Evolutionary conservation across 2,888 invertebrate species (phyloP), one percentile per base, ranked within the genome.

Genomic region (Apamea anceps): DNA sequence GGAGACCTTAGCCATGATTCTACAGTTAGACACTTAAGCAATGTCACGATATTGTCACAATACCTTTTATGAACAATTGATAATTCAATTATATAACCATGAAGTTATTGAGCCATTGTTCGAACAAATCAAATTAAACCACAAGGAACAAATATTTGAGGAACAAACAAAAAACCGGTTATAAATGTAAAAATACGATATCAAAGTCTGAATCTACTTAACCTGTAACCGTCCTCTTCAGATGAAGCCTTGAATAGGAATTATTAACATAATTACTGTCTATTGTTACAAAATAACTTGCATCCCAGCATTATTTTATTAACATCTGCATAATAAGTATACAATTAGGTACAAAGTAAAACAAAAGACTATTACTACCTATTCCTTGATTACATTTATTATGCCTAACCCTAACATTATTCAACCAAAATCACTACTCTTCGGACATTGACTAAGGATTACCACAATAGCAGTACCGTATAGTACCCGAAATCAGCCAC

Each of bases 1-100:
- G 54, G 18, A 66, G 87, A 86, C 87, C 87, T 86, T 82, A 88
- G 68, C 80, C 78, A 85, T 88, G 85, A 82, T 67, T 75, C 51
- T 66, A 66, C 70, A 73, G 82, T 85, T 80, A 79, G 32, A 72
- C 37, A 84, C 70, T n/a, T 51, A 28, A 68, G 65, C 73, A 83
- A 88, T 83, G 76, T n/a, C 79, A 72, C 28, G 71, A 67, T 70
- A 81, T 60, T 67, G n/a, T 54, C 25, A 68, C 62, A 74, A 48
- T 73, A n/a, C 70, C 65, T 75, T 75, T n/a, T 73, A 62, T 15
- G 54, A 72, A 79, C 62, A 54, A 78, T 57, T 54, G 62, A 21
- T 85, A 85, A 79, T 76, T 6, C 75, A 77, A 54, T 82, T 74
- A 82, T 74, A 51, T 77, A 86, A 77, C 72, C 45, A n/a, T 18